Evolutionary conservation across 1,140 invertebrate genomes (phyloP), one percentile per base, ranked within the genome.

Genomic region (Manduca sexta): DNA sequence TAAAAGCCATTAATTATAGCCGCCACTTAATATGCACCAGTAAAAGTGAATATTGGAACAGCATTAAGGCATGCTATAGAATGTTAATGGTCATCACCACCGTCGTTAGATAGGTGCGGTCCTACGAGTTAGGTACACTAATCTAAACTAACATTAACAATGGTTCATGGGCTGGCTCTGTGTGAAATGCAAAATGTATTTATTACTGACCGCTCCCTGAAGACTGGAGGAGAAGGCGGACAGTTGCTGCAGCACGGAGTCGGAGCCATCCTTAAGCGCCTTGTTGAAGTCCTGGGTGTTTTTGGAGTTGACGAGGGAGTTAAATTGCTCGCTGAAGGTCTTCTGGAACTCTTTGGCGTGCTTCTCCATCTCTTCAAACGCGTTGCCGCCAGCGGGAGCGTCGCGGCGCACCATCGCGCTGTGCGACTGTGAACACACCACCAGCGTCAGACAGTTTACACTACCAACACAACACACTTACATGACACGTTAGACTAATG

Each of bases 281-380:
- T 77, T 80, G 57, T 74, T 69, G 10, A 80, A 42, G 14, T 79
- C 71, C 52, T 81, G 62, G 4, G 72, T 64, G 66, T 80, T 74
- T 64, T 81, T 75, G 17, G 74, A 78, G 63, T 62, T 73, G 53
- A 48, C 45, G 18, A 84, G 49, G 1, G 68, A 15, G 52, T 70
- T 73, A 18, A 82, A 35, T 46, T 78, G 70, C 46, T 80, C 75
- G 8, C 43, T 52, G 61, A 84, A 65, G 0, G 70, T 76, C 66
- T 83, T 81, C 47, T 66, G 60, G 67, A 83, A 75, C 46, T 69
- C 68, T 0, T 45, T 46, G n/a, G 77, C 75, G 50, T 80, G 68
- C 56, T 82, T 77, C 57, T 77, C 52, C 21, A 79, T 17, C 10
- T 81, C 75, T 15, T 72, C 45, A 42, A 74, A 59, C 2, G 62